A percentile compares a stretch with the other conserved stretches of the same genome.
These are phyloP conservation scores for Eristalis tenax DNA, from an alignment of 2,888 invertebrate genomes.

Conservation along the genomic window DNA sequence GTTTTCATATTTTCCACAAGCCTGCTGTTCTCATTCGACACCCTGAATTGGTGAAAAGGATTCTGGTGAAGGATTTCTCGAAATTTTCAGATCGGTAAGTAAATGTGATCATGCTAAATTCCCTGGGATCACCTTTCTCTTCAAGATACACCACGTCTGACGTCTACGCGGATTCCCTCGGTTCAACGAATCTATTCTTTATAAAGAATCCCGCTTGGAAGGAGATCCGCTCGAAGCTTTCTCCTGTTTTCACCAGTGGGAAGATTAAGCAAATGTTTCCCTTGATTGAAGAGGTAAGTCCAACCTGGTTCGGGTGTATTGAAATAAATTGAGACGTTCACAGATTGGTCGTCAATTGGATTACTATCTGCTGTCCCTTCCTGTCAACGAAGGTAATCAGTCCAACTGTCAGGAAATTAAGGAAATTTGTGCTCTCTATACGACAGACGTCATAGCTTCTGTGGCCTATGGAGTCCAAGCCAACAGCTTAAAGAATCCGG, in stretches of 20 bases:
- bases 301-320: too few species aligned
- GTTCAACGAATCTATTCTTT: slow-evolving; percentile 81
- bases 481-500: slow-evolving; percentile 80
- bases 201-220: slow-evolving; percentile 82
- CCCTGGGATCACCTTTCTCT: not conserved
- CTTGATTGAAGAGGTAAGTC: slow-evolving; percentile 77
- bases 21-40: slow-evolving; percentile 81
- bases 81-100: slow-evolving; percentile 79
- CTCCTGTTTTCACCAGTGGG: slow-evolving; percentile 81
- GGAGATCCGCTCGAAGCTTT: slow-evolving; percentile 80
- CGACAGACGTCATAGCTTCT: slow-evolving; percentile 82
- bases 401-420: slow-evolving; percentile 77
- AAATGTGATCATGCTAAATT: not conserved
- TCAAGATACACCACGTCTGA: slow-evolving; percentile 78
- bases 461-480: slow-evolving; percentile 82
- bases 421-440: slow-evolving; percentile 79
- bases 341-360: slow-evolving; percentile 78
- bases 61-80: slow-evolving; percentile 82
- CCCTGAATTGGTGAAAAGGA: slow-evolving; percentile 81
- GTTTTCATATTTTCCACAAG: slow-evolving; percentile 81
- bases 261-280: slow-evolving; percentile 79
- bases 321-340: not conserved
- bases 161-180: slow-evolving; percentile 79
- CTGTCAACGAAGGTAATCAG: slow-evolving; percentile 73
- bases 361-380: slow-evolving; percentile 75